Evolutionary conservation across 2,888 invertebrate genomes (phyloP), one percentile per base, ranked within the genome.

Genomic region (Chloromyia formosa): DNA sequence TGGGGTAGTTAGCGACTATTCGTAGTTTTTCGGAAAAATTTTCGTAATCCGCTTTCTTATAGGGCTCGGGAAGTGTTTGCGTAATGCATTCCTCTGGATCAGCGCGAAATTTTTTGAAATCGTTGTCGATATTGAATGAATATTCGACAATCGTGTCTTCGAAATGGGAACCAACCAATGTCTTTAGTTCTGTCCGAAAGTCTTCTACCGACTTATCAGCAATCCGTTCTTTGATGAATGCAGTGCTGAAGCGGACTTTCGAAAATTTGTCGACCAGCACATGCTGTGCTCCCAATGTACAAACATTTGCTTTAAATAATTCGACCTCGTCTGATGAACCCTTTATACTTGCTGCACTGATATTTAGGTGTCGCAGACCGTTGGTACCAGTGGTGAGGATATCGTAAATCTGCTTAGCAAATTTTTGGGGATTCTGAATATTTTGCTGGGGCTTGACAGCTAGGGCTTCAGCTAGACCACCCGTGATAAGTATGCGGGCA

Each of bases 191-290:
- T 7, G 27, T 14, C 16, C 71, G 16, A 40, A 71, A 71, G 1
- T 16, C 40, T 1, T 2, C 14, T 16, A 71, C 40, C 14, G 56
- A 18, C 7, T 53, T 53, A 7, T 35, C 7, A 7, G 2, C 27
- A 35, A 35, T 35, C 3, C 27, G 27, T 35, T 7, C 27, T 7
- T 49, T 5, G 5, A 73, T 12, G 22, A 73, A 73, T 23, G n/a
- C 4, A 2, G 61, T 73, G n/a, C 73, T 54, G 16, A 73, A 64
- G 0, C 60, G 49, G 4, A 62, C 18, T 49, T 62, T 53, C 1
- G 62, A 62, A 18, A 62, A 54, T 54, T 18, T 73, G 1, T n/a
- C 54, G n/a, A 73, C 16, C 10, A 73, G n/a, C 9, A 73, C 62
- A 27, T 73, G 12, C 9, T 62, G 49, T 22, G 22, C 66, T 9